phyloP scores from a whole-genome alignment of 2,797 vertebrate genomes.

The Melanogrammus aeglefinus region DNA sequence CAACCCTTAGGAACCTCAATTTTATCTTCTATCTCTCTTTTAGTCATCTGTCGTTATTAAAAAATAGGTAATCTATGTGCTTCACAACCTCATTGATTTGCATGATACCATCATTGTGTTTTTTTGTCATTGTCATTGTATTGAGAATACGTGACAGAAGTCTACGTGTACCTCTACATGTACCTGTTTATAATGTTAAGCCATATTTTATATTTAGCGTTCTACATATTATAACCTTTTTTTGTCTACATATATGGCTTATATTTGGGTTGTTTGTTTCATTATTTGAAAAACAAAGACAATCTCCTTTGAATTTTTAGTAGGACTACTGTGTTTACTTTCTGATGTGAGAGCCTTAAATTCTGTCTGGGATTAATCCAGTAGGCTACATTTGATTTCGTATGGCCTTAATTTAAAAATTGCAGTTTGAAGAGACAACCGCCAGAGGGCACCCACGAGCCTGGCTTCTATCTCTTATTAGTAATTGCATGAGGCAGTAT shows the following conservation, averaged over 20 bases:
- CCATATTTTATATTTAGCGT: background rate
- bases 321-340: background rate
- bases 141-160: too few relatives aligned
- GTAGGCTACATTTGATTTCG: conserved; percentile 13
- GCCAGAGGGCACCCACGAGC: conserved; percentile 59
- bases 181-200: background rate
- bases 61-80: background rate
- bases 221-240: too few relatives aligned
- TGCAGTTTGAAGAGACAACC: conserved; percentile 52
- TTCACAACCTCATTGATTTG: background rate
- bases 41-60: background rate
- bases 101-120: too few relatives aligned
- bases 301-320: background rate
- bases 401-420: conserved; percentile 6
- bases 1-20: background rate
- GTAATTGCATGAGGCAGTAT: conserved; percentile 43
- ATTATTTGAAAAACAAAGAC: background rate
- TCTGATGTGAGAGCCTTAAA: background rate
- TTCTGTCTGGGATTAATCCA: background rate
- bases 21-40: background rate
- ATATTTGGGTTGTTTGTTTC: background rate
- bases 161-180: background rate
- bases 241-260: background rate
- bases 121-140: too few relatives aligned
- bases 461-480: conserved; percentile 35